Conservation (phyloP, 2,888 invertebrate genomes). For the Thecocarcelia acutangulata region DNA sequence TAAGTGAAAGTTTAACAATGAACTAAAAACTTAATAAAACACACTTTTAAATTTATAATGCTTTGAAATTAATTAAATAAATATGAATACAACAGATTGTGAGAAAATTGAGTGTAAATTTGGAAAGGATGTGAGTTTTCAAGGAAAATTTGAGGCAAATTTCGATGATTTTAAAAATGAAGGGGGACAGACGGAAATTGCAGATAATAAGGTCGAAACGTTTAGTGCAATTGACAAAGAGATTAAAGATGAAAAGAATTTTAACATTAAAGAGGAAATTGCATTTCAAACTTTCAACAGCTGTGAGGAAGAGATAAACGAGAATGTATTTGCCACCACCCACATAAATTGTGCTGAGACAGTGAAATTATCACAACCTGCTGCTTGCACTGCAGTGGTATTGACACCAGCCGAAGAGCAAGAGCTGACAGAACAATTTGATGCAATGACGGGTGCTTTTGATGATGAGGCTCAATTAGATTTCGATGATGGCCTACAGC, state of each 20-base stretch:
- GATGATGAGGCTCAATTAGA: conserved; percentile 25
- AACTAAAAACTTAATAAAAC: conserved; percentile 15
- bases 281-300: conserved; percentile 26
- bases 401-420: conserved; percentile 36
- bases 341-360: conserved; percentile 37
- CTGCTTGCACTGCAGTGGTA: conserved; percentile 28
- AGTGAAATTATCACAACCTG: conserved; percentile 17
- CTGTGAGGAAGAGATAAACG: conserved; percentile 48
- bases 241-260: conserved; percentile 53
- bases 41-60: conserved; percentile 38
- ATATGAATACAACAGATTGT: conserved; percentile 69
- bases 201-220: conserved; percentile 40
- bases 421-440: not conserved
- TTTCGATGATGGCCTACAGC: conserved; percentile 71
- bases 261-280: conserved; percentile 47
- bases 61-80: not conserved
- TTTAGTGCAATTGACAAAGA: conserved; percentile 37
- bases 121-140: conserved; percentile 53
- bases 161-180: conserved; percentile 53
- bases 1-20: conserved; percentile 33
- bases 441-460: conserved; percentile 6
- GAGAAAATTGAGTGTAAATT: conserved; percentile 70
- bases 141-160: conserved; percentile 56
- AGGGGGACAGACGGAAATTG: conserved; percentile 22
- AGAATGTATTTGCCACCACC: conserved; percentile 16